A percentile compares a stretch with the other conserved stretches of the same genome.
phyloP scores from a whole-genome alignment of 2,113 vertebrate genomes.

The Triplophysa tibetana region DNA sequence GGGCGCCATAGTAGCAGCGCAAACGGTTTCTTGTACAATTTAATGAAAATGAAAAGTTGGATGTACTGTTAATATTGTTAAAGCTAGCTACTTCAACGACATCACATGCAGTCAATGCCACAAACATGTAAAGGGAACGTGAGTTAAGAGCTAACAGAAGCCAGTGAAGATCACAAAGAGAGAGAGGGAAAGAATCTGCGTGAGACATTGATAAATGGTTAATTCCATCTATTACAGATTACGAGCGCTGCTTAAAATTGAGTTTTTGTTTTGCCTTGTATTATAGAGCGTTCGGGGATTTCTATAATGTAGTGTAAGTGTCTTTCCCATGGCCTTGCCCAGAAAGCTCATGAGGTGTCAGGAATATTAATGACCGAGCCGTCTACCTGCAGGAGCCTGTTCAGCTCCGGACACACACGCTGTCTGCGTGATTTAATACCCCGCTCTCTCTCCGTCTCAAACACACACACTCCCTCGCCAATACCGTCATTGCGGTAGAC shows the following conservation, averaged over 20 bases:
- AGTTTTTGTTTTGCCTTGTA: slow-evolving; percentile 8
- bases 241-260: background rate
- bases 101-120: too few relatives aligned
- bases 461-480: slow-evolving; percentile 6
- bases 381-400: slow-evolving; percentile 58
- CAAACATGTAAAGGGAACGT: too few relatives aligned
- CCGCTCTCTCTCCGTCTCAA: slow-evolving; percentile 24
- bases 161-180: background rate
- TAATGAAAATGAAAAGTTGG: too few relatives aligned
- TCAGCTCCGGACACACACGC: slow-evolving; percentile 55
- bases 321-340: slow-evolving; percentile 40
- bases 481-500: slow-evolving; percentile 7
- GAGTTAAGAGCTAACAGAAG: background rate
- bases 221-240: slow-evolving; percentile 31
- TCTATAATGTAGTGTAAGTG: slow-evolving; percentile 29
- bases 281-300: slow-evolving; percentile 21
- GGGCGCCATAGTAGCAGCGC: too few relatives aligned
- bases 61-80: too few relatives aligned
- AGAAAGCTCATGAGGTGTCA: slow-evolving; percentile 56
- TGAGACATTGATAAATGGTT: slow-evolving; percentile 20
- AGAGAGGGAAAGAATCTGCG: background rate
- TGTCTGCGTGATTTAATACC: slow-evolving; percentile 61
- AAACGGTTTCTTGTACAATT: too few relatives aligned
- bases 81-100: too few relatives aligned
- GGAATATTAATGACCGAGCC: slow-evolving; percentile 60